These are phyloP conservation scores for Dinoponera quadriceps DNA, from an alignment of 1,140 invertebrate genomes.

Conservation along the genomic window DNA sequence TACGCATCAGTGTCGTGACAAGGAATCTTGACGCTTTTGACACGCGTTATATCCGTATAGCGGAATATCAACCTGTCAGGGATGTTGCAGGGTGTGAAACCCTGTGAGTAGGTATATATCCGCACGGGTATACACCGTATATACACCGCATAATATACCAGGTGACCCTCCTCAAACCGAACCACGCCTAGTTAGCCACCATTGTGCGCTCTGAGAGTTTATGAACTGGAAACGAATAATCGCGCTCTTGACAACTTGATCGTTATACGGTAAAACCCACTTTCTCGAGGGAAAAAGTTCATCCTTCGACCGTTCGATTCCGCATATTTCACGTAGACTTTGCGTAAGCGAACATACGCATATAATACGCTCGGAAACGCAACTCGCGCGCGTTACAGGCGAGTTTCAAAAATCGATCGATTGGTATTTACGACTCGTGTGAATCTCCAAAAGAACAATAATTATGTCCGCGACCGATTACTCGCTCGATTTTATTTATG, in stretches of 20 bases:
- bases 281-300: slow-evolving; percentile 56
- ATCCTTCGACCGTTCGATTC: neutral
- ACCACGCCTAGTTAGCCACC: slow-evolving; percentile 78
- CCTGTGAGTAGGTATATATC: slow-evolving; percentile 42
- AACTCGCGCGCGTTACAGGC: no score
- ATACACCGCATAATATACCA: slow-evolving; percentile 68
- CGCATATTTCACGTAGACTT: neutral
- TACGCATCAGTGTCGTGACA: slow-evolving; percentile 57
- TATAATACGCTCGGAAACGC: neutral
- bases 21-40: slow-evolving; percentile 65
- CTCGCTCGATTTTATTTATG: slow-evolving; percentile 63
- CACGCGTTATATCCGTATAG: slow-evolving; percentile 66
- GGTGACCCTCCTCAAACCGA: slow-evolving; percentile 79
- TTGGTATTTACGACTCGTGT: neutral
- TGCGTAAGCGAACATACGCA: neutral
- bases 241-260: slow-evolving; percentile 76
- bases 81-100: slow-evolving; percentile 68
- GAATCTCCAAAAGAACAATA: neutral
- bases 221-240: slow-evolving; percentile 77
- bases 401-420: neutral
- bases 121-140: slow-evolving; percentile 40
- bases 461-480: neutral
- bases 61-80: slow-evolving; percentile 75
- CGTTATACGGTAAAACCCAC: slow-evolving; percentile 67
- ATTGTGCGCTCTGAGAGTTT: slow-evolving; percentile 73